Conservation (phyloP, 2,113 vertebrate genomes). For the Pyxicephalus adspersus region DNA sequence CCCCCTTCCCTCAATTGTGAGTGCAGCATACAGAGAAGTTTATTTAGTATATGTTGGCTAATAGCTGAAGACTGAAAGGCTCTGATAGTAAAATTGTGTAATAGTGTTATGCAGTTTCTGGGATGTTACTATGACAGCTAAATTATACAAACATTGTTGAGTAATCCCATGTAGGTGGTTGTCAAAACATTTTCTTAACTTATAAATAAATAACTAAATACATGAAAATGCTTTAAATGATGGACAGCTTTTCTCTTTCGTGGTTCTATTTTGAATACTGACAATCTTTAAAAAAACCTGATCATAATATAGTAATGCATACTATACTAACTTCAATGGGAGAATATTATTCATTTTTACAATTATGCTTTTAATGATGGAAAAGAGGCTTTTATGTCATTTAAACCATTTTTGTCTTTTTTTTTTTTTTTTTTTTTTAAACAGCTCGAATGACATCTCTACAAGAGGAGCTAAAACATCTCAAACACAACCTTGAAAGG, state of each 20-base stretch:
- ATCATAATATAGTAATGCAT: neutral
- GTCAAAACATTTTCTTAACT: neutral
- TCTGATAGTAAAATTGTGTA: neutral
- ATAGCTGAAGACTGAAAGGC: no score
- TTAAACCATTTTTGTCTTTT: neutral
- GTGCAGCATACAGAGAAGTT: no score
- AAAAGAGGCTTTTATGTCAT: no score
- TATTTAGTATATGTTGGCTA: no score
- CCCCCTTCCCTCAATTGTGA: no score
- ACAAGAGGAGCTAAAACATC: constrained; percentile 91
- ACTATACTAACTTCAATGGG: neutral
- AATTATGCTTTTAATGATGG: neutral
- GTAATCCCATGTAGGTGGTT: neutral
- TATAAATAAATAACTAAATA: neutral
- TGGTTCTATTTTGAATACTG: neutral
- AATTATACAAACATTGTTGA: neutral
- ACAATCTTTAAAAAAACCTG: neutral
- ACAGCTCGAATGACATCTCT: constrained; percentile 86
- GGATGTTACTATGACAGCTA: neutral
- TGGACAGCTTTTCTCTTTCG: neutral
- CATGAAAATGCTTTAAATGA: neutral
- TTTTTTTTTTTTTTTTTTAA: constrained; percentile 52
- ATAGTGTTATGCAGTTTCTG: neutral
- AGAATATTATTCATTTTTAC: neutral
- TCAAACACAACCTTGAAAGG: constrained; percentile 88